phyloP scores from a whole-genome alignment of 2,113 vertebrate genomes.

The Mesoclemmys tuberculata region DNA sequence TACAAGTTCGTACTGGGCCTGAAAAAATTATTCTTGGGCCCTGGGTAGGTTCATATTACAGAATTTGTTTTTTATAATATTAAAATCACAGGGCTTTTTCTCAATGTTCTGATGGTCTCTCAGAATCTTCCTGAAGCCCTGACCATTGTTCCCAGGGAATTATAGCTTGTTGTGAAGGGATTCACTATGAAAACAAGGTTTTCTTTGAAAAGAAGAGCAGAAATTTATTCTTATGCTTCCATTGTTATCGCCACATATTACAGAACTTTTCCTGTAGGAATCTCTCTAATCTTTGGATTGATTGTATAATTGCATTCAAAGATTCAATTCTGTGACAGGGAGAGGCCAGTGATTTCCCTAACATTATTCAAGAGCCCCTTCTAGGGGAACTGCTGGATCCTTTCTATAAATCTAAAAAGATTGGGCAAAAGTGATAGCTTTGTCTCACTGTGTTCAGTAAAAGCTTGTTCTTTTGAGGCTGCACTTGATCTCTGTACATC shows the following conservation, averaged over 20 bases:
- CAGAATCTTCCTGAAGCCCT: neutral
- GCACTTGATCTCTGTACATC: neutral
- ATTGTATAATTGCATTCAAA: neutral
- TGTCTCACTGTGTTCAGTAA: neutral
- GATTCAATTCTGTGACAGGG: neutral
- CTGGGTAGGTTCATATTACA: neutral
- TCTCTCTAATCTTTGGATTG: neutral
- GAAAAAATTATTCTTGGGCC: too few relatives aligned
- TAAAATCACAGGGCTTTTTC: neutral
- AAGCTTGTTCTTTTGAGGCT: neutral
- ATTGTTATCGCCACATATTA: neutral
- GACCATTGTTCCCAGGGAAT: neutral
- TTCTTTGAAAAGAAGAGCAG: neutral
- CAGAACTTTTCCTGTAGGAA: neutral
- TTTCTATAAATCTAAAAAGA: neutral
- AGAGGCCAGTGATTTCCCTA: neutral
- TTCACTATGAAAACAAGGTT: neutral
- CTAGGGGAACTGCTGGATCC: neutral
- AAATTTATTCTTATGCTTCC: neutral
- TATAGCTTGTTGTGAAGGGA: neutral
- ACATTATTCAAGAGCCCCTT: neutral
- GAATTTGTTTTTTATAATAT: neutral
- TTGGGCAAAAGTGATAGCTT: neutral
- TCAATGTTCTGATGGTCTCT: neutral
- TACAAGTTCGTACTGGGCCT: too few relatives aligned